Percentiles rank a stretch among this genome's conserved stretches.
Evolutionary conservation across 2,888 invertebrate species (phyloP).

Genomic region (Dasysyrphus albostriatus): DNA sequence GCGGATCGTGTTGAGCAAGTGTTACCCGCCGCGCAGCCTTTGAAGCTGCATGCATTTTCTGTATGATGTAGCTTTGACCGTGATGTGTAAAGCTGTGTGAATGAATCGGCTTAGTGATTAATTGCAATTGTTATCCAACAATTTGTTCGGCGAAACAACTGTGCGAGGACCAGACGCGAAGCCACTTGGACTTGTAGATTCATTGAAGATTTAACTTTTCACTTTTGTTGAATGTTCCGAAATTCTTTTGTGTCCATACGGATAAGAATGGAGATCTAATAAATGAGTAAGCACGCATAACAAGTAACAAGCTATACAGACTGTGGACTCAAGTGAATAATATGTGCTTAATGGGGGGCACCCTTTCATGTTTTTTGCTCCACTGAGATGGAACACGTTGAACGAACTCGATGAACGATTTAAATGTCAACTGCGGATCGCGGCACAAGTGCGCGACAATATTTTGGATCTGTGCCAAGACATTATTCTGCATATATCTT

Average conservation of each 20-base stretch:
- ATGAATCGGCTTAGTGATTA: conserved; percentile 70
- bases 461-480: conserved; percentile 72
- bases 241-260: conserved; percentile 30
- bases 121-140: conserved; percentile 72
- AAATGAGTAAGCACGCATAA: conserved; percentile 64
- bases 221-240: conserved; percentile 44
- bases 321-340: conserved; percentile 66
- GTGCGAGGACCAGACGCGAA: background rate
- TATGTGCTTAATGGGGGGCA: conserved; percentile 68
- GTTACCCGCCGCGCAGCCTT: conserved; percentile 52
- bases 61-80: conserved; percentile 12
- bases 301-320: conserved; percentile 38
- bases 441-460: conserved; percentile 70
- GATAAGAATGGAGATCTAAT: conserved; percentile 53
- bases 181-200: conserved; percentile 53
- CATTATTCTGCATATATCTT: conserved; percentile 22
- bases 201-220: conserved; percentile 68
- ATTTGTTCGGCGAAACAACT: conserved; percentile 66
- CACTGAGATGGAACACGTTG: conserved; percentile 39
- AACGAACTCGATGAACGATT: conserved; percentile 68
- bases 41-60: conserved; percentile 33
- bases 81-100: conserved; percentile 23
- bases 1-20: conserved; percentile 71
- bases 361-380: conserved; percentile 50
- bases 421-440: conserved; percentile 61